Evolutionary conservation across 2,888 invertebrate species (phyloP).

Genomic region (Andrena dorsata): DNA sequence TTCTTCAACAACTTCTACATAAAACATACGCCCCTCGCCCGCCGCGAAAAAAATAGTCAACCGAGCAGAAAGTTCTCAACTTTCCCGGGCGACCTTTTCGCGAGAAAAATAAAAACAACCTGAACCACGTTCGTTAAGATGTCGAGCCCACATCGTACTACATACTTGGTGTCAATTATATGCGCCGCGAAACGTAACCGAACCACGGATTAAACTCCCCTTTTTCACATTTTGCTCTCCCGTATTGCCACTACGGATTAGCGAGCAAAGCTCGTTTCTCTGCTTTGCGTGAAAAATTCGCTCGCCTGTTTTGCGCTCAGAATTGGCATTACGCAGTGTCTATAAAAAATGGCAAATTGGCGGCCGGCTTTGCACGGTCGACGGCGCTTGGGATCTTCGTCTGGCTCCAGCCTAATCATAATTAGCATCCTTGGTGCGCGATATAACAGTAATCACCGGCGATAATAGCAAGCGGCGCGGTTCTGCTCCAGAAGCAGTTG

Average conservation of each 20-base stretch:
- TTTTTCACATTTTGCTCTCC: neutral
- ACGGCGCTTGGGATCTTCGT: conserved; percentile 30
- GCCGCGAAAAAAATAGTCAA: neutral
- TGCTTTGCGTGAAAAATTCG: neutral
- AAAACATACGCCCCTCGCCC: neutral
- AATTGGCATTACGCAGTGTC: conserved; percentile 23
- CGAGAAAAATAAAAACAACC: neutral
- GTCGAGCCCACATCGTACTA: too few species aligned
- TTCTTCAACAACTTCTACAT: too few species aligned
- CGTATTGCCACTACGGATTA: neutral
- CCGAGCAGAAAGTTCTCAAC: neutral
- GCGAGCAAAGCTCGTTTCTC: neutral
- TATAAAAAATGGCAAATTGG: conserved; percentile 46
- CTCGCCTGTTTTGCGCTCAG: neutral
- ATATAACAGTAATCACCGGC: conserved; percentile 58
- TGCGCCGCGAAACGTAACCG: neutral
- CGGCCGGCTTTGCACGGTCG: conserved; percentile 24
- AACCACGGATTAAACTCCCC: conserved; percentile 1
- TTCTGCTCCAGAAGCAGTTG: conserved; percentile 11
- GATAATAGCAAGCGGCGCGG: conserved; percentile 58
- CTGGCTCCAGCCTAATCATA: conserved; percentile 34
- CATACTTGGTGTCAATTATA: too few species aligned
- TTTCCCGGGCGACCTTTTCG: neutral
- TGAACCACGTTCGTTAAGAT: neutral
- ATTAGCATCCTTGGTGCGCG: conserved; percentile 43